These are phyloP conservation scores for Forbesichthys agassizii DNA, from an alignment of 2,113 vertebrate genomes.

Conservation along the genomic window DNA sequence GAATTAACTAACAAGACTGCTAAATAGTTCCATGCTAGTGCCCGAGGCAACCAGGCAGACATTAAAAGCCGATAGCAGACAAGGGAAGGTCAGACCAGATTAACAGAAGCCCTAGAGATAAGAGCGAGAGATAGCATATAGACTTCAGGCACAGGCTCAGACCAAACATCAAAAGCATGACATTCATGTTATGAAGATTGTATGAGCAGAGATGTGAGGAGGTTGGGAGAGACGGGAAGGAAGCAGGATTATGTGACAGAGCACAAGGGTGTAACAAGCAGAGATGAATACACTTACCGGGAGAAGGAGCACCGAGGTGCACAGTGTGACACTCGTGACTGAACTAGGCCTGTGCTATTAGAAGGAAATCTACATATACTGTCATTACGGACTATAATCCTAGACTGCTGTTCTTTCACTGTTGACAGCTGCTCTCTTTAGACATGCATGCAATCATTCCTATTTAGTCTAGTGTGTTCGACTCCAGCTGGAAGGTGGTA, in stretches of 20 bases:
- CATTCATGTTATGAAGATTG: no score
- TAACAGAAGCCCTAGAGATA: slow-evolving; percentile 43
- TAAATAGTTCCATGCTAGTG: background rate
- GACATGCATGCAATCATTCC: no score
- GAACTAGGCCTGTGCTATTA: background rate
- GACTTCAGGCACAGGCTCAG: background rate
- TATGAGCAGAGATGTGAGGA: no score
- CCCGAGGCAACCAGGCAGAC: slow-evolving; percentile 28
- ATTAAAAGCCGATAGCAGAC: slow-evolving; percentile 33
- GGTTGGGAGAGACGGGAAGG: slow-evolving; percentile 15
- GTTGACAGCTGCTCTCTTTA: no score
- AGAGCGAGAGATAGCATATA: background rate
- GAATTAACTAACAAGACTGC: slow-evolving; percentile 13
- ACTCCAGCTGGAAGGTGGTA: no score
- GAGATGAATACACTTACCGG: slow-evolving; percentile 56
- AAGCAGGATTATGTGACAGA: slow-evolving; percentile 49
- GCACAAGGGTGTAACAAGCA: slow-evolving; percentile 42
- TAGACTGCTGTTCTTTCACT: no score
- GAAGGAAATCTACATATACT: no score
- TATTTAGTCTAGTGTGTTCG: no score
- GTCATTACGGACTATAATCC: no score
- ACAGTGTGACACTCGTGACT: slow-evolving; percentile 7
- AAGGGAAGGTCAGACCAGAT: slow-evolving; percentile 54
- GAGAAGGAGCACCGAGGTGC: background rate
- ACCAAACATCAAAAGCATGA: no score